These are phyloP conservation scores for Crax fasciolata DNA, from an alignment of 2,797 vertebrate genomes.

Conservation along the genomic window DNA sequence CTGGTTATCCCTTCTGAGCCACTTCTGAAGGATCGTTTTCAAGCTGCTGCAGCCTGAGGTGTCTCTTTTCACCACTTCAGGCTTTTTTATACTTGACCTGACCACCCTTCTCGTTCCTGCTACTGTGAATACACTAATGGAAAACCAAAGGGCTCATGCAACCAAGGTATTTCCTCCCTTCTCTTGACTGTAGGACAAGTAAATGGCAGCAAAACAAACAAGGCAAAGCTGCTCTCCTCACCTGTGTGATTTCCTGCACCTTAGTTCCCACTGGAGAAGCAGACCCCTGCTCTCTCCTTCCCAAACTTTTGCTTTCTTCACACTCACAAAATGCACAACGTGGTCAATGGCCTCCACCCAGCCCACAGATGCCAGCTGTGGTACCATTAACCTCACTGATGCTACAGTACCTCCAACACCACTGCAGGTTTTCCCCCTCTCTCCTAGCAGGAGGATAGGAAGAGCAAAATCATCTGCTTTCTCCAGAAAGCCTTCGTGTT, in stretches of 20 bases:
- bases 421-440: not conserved
- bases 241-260: not conserved
- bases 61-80: not conserved
- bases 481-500: not conserved
- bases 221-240: not conserved
- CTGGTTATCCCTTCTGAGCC: not conserved
- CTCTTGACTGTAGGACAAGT: not conserved
- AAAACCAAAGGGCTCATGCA: not conserved
- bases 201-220: not conserved
- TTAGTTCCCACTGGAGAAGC: not conserved
- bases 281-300: not conserved
- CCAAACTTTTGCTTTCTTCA: not conserved
- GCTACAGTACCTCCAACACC: not conserved
- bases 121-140: not conserved
- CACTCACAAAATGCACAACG: accelerated
- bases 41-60: not conserved
- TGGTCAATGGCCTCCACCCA: not conserved
- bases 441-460: not conserved
- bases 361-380: not conserved
- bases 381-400: too few relatives aligned
- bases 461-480: not conserved
- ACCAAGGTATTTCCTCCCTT: not conserved
- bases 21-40: not conserved
- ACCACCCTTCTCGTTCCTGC: not conserved
- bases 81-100: not conserved